These are phyloP conservation scores for Dryocosmus kuriphilus DNA, from an alignment of 2,888 invertebrate genomes.

Conservation along the genomic window DNA sequence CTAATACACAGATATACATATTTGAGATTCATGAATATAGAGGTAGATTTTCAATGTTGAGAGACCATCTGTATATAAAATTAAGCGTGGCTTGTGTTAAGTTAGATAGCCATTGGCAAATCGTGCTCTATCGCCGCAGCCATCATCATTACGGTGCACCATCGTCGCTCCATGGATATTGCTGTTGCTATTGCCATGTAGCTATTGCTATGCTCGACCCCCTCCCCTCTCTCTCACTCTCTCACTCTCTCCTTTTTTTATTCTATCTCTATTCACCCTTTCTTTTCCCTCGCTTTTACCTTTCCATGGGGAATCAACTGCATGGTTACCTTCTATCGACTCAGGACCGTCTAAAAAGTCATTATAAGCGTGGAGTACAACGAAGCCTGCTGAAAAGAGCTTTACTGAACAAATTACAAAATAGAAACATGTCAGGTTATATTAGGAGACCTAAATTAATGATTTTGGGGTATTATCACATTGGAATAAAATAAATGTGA, in stretches of 20 bases:
- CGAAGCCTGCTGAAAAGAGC: neutral
- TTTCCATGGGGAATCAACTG: slow-evolving; percentile 6
- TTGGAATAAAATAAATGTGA: too few relatives aligned
- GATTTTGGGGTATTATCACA: too few relatives aligned
- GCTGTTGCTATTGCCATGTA: slow-evolving; percentile 19
- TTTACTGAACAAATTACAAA: neutral
- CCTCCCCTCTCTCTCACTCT: neutral
- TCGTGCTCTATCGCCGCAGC: slow-evolving; percentile 39
- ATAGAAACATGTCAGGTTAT: neutral
- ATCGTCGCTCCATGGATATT: slow-evolving; percentile 36
- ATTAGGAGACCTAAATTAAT: too few relatives aligned
- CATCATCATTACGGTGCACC: slow-evolving; percentile 37
- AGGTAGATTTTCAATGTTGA: slow-evolving; percentile 7
- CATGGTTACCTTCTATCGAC: slow-evolving; percentile 7
- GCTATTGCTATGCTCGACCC: slow-evolving; percentile 3
- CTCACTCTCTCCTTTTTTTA: neutral
- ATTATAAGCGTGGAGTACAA: neutral
- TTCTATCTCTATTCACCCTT: slow-evolving; percentile 22
- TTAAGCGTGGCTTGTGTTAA: slow-evolving; percentile 43
- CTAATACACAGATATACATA: slow-evolving; percentile 32
- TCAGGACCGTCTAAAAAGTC: neutral
- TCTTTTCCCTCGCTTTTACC: slow-evolving; percentile 1
- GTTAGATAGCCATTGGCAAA: slow-evolving; percentile 46
- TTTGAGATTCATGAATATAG: slow-evolving; percentile 24
- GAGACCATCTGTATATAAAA: slow-evolving; percentile 27